Base-by-base conservation (phyloP, 2,113 vertebrate species). In the Psilopsiagon aymara region DNA sequence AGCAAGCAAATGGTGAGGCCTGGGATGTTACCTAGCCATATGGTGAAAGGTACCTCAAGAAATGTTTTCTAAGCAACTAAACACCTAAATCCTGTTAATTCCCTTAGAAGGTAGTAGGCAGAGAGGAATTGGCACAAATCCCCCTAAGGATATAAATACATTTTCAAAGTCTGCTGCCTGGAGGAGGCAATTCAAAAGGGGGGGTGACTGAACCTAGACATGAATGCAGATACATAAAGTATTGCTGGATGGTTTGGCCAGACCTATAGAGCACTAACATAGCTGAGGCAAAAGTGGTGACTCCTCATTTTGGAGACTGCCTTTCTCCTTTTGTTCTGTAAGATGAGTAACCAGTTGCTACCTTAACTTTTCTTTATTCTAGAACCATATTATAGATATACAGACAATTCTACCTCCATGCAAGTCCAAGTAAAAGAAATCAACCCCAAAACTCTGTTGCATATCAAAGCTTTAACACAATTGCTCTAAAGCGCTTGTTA, bases 71-170 rank as follows among this genome's bases (percentile, higher is more conserved):
- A 71, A 88, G 96, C 64, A 86, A 77, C 79, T 94, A 83, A 94
- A 82, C 70, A 55, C 93, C 75, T 94, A 82, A 95, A 92, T 90
- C 88, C 90, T 39, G 51, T 49, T 96, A 81, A 92, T 86, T 94
- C 82, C 27, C 74, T 90, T n/a, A 46, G 87, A 83, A 96, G 64
- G 82, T 14, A 84, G 82, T 14, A 88, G 92, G 88, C 90, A 80
- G 64, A 43, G 76, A 84, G 82, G 82, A 95, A 84, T 94, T 33
- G 89, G 83, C 89, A 69, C 74, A 89, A 95, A 96, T 95, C 89
- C 89, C 19, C 69, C 1, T 7, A 5, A 6, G 47, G 89, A 84
- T 91, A 95, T 78, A 95, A 97, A 95, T 84, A 94, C 83, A 59
- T 47, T 69, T 59, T 10, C 79, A 63, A 90, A 86, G 80, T 62